Evolutionary conservation across 2,797 vertebrate species (phyloP).

Genomic region (Sitta carolinensis): DNA sequence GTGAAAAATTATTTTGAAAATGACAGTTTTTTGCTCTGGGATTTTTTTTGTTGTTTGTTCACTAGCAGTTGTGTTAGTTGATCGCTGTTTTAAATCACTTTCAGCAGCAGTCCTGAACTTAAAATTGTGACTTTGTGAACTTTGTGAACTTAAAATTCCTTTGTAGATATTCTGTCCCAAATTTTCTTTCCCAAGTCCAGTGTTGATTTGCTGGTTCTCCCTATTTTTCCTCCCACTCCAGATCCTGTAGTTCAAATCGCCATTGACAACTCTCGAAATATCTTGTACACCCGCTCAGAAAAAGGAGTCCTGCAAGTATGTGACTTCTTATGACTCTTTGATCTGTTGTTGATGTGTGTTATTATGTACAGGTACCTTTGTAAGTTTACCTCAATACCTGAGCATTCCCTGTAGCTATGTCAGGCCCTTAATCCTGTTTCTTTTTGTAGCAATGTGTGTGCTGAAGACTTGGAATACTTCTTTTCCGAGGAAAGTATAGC

Average conservation of each 20-base stretch:
- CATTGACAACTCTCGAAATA: slow-evolving; percentile 92
- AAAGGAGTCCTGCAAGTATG: slow-evolving; percentile 93
- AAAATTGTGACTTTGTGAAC: not conserved
- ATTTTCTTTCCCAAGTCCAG: not conserved
- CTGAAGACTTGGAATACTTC: not conserved
- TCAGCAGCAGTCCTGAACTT: not conserved
- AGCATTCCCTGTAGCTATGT: not conserved
- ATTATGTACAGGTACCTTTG: not conserved
- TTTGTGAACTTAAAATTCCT: not conserved
- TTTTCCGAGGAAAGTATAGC: not conserved
- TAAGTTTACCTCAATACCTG: not conserved
- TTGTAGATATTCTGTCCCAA: not conserved
- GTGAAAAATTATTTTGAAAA: not conserved
- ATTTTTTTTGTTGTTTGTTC: not conserved
- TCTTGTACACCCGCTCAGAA: slow-evolving; percentile 92
- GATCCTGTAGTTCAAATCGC: slow-evolving; percentile 96
- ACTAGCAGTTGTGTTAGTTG: not conserved
- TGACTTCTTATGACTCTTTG: not conserved
- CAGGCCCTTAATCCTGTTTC: not conserved
- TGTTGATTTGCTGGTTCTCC: not conserved
- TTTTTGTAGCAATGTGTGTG: not conserved
- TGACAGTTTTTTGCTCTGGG: not conserved
- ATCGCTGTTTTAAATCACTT: not conserved
- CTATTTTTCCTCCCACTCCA: not conserved
- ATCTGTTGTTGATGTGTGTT: not conserved